A percentile compares a stretch with the other conserved stretches of the same genome.
phyloP scores from a whole-genome alignment of 2,888 invertebrate species.

The Plebejus argus region DNA sequence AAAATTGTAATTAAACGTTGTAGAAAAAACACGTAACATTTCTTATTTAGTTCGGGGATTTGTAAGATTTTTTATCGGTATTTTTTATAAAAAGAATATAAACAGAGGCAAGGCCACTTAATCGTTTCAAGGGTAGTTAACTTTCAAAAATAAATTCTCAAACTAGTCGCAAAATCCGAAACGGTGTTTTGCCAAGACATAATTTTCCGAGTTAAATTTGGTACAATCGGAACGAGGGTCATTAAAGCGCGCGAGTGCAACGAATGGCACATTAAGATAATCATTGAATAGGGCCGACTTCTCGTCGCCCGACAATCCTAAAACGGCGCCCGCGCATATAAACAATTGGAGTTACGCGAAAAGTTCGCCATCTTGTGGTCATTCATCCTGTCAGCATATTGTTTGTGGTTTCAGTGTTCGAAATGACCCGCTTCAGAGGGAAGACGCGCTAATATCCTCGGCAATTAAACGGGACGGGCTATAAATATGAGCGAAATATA shows the following conservation, averaged over 20 bases:
- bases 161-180: constrained; percentile 10
- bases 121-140: neutral
- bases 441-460: constrained; percentile 47
- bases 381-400: constrained; percentile 79
- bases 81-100: neutral
- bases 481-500: constrained; percentile 58
- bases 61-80: neutral
- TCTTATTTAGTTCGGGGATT: neutral
- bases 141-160: constrained; percentile 2
- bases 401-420: constrained; percentile 73
- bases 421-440: constrained; percentile 67
- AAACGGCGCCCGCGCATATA: constrained; percentile 74
- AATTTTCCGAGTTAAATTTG: constrained; percentile 76
- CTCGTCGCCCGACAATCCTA: constrained; percentile 75
- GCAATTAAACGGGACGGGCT: constrained; percentile 74
- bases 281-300: constrained; percentile 72
- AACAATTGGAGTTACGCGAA: constrained; percentile 74
- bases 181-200: constrained; percentile 71
- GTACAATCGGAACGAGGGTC: constrained; percentile 78
- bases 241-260: constrained; percentile 64
- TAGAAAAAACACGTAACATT: neutral
- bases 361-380: constrained; percentile 71
- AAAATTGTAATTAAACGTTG: constrained; percentile 45
- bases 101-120: neutral
- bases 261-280: constrained; percentile 69